Base-by-base conservation (phyloP, 2,888 invertebrate genomes). In the Platypus cylindrus region DNA sequence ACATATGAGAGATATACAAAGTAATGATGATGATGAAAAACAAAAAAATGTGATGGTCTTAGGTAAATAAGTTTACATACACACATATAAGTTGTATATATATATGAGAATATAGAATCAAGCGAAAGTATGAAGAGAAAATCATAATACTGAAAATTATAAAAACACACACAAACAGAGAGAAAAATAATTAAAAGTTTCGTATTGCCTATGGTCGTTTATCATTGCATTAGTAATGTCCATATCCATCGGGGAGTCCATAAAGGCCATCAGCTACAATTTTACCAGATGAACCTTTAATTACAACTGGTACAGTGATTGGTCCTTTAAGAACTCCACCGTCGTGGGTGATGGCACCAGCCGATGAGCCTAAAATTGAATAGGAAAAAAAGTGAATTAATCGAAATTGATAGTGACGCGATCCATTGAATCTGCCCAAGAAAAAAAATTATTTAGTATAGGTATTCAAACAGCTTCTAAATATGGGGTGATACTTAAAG, bases 211-310 rank as follows among this genome's bases (percentile, higher is more conserved):
- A 41, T 41, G 41, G 41, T 41, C 41, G 41, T 36, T 41, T 34
- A 35, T 28, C 20, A n/a, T n/a, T n/a, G n/a, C n/a, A 26, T 14
- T 34, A 38, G 18, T 41, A 38, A 27, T 27, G 15, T 30, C 45
- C 41, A 18, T 47, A 45, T 31, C 52, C 53, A 39, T 48, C 49
- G 61, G 32, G 53, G 25, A 41, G 41, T 34, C 55, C 57, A 39
- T 54, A 50, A 52, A 64, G 27, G 52, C 64, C 46, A 48, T 62
- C 42, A 56, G 66, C 50, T 24, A 44, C 48, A 28, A 55, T 49
- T 38, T 49, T 50, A 30, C 55, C 43, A 24, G 43, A 43, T 22
- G 54, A 52, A 28, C 55, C 55, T 13, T 50, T 46, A 37, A 55
- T 54, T 25, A 47, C 43, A 25, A 47, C 54, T 11, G 53, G 53